Base-by-base conservation (phyloP, 2,113 vertebrate species). In the Sapayoa aenigma region DNA sequence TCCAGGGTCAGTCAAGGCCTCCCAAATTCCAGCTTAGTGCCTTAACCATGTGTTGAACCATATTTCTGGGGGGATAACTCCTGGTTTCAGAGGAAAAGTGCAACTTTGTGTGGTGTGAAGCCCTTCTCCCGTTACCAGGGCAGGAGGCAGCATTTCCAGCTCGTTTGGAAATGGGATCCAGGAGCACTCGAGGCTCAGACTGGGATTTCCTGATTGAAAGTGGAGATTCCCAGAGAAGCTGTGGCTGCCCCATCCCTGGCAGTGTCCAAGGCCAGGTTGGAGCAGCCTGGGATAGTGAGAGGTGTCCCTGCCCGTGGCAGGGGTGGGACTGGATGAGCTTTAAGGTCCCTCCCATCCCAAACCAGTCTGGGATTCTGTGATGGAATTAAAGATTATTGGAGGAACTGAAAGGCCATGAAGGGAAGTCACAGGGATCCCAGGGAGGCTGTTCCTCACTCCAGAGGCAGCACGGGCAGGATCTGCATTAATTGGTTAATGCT, bases 401-500 rank as follows among this genome's bases (percentile, higher is more conserved):
- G 75, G 42, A 35, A 25, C 53, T 46, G 78, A 14, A 42, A 49
- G 53, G 39, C 37, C 12, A 2, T 1, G 8, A 8, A 47, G 56
- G 39, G 84, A 67, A 91, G 46, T 7, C 24, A 5, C 13, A 33
- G 79, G 52, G 66, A 67, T 63, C 39, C 67, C 73, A 30, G 33
- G 2, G 33, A 71, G 52, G 62, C 62, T n/a, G 50, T 22, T 60
- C 31, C 1, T 71, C 42, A 5, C 17, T 2, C 46, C 47, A 10
- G 35, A 52, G 55, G 42, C 44, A 35, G 78, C 69, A 4, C 15
- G 56, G 76, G 82, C 46, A 83, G 85, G 8, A 74, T n/a, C 15
- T 52, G 59, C 77, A 72, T 71, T 71, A 95, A 94, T 93, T 96
- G 85, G 58, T 81, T 89, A 74, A 87, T 73, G 75, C 85, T 83